phyloP scores from a whole-genome alignment of 2,797 vertebrate genomes.

The Myotis pilosus region DNA sequence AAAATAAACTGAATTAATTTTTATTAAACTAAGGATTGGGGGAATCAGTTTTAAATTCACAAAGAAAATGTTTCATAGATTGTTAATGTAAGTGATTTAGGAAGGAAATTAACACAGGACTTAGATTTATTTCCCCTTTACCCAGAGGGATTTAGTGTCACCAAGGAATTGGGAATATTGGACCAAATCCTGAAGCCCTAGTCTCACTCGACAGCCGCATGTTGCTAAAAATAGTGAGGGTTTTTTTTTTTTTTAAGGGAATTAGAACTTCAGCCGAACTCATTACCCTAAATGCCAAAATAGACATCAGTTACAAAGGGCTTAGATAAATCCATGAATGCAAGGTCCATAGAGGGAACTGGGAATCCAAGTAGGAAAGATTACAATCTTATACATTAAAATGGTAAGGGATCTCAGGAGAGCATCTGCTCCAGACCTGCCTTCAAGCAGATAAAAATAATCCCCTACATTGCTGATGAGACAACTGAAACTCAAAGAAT shows the following conservation, averaged over 20 bases:
- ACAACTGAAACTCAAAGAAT: slow-evolving; percentile 17
- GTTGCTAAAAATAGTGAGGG: not conserved
- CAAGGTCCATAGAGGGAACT: slow-evolving; percentile 26
- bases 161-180: not conserved
- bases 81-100: slow-evolving; percentile 47
- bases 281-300: slow-evolving; percentile 43
- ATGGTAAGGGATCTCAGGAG: slow-evolving; percentile 37
- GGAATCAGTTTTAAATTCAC: slow-evolving; percentile 61
- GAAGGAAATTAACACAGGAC: not conserved
- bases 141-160: not conserved
- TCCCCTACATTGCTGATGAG: not conserved
- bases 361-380: slow-evolving; percentile 23
- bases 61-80: slow-evolving; percentile 41
- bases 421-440: not conserved
- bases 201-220: not conserved
- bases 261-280: slow-evolving; percentile 6
- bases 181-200: not conserved
- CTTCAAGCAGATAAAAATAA: slow-evolving; percentile 30
- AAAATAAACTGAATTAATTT: slow-evolving; percentile 63
- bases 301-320: slow-evolving; percentile 43
- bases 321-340: slow-evolving; percentile 61
- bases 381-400: slow-evolving; percentile 44
- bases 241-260: not conserved
- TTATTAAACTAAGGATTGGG: slow-evolving; percentile 54
- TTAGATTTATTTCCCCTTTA: slow-evolving; percentile 46